Conservation (phyloP, 2,888 invertebrate genomes). For the Tenthredo distinguenda region DNA sequence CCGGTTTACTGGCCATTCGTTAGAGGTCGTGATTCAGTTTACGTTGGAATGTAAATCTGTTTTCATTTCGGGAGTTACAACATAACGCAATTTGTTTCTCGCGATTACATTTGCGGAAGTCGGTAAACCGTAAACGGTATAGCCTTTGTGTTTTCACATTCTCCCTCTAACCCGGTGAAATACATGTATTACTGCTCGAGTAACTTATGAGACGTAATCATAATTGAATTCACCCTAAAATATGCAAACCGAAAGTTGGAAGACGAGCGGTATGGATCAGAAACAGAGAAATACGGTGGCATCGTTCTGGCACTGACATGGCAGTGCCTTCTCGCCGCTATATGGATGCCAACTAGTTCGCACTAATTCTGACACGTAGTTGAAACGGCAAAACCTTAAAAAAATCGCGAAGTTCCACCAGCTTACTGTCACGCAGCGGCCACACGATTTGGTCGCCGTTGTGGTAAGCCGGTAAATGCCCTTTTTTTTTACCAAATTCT, state of each 20-base stretch:
- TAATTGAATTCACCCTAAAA: background rate
- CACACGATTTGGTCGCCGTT: no score
- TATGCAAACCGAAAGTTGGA: background rate
- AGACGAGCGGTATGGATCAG: background rate
- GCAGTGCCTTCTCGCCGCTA: no score
- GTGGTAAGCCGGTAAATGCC: no score
- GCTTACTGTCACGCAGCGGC: no score
- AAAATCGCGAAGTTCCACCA: no score
- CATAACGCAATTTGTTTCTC: constrained; percentile 11
- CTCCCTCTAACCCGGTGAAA: background rate
- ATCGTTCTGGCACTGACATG: no score
- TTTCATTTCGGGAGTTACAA: constrained; percentile 36
- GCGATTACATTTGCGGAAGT: constrained; percentile 34
- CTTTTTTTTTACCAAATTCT: no score
- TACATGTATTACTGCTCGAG: background rate
- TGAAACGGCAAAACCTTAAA: no score
- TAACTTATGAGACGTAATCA: background rate
- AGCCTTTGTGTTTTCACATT: background rate
- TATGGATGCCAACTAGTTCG: no score
- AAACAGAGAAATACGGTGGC: background rate
- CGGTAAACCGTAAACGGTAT: background rate
- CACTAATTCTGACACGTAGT: no score
- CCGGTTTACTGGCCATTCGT: constrained; percentile 43
- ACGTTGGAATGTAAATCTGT: constrained; percentile 46
- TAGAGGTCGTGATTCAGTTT: constrained; percentile 50